phyloP scores from a whole-genome alignment of 2,888 invertebrate genomes.

The Caenorhabditis uteleia region DNA sequence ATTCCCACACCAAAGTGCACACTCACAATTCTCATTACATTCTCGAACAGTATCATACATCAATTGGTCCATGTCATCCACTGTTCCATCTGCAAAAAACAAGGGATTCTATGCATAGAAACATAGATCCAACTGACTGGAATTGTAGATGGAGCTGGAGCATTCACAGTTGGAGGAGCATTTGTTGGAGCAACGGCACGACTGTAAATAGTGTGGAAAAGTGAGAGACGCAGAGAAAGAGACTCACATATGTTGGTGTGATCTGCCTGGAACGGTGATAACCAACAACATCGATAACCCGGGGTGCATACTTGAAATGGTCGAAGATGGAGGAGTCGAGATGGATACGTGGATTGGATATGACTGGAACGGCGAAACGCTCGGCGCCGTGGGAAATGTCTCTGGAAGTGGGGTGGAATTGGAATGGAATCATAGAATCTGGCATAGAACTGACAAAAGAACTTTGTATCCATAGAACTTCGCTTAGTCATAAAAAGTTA shows the following conservation, averaged over 20 bases:
- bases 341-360: conserved; percentile 13
- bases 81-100: conserved; percentile 12
- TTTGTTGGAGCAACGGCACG: conserved; percentile 10
- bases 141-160: conserved; percentile 1
- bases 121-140: background rate
- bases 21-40: conserved; percentile 49
- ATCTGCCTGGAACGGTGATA: too few relatives aligned
- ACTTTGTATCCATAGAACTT: too few relatives aligned
- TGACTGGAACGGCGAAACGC: conserved; percentile 44
- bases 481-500: too few relatives aligned
- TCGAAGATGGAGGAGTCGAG: conserved; percentile 18
- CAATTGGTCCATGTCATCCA: conserved; percentile 20
- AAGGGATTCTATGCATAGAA: background rate
- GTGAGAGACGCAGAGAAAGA: too few relatives aligned
- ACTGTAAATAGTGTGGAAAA: background rate
- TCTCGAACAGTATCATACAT: conserved; percentile 43
- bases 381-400: conserved; percentile 49
- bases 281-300: conserved; percentile 33
- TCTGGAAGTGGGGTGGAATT: conserved; percentile 18
- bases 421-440: too few relatives aligned
- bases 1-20: conserved; percentile 54
- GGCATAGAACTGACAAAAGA: too few relatives aligned
- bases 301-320: conserved; percentile 36
- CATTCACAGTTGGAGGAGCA: conserved; percentile 18
- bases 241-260: too few relatives aligned